phyloP scores from a whole-genome alignment of 2,888 invertebrate species.

The Cryptocheilus praepositus region DNA sequence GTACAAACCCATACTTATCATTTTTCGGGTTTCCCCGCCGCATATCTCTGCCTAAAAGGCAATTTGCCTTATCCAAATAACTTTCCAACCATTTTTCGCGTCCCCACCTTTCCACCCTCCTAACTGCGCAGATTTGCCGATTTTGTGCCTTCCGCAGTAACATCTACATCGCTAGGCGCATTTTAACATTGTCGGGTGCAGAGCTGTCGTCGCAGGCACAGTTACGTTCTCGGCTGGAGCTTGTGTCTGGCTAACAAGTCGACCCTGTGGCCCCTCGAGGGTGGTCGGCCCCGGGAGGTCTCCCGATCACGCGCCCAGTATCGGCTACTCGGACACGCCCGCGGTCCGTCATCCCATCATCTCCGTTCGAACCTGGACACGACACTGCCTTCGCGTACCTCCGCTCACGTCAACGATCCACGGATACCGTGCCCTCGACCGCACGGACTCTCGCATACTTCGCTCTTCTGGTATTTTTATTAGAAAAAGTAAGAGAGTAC shows the following conservation, averaged over 20 bases:
- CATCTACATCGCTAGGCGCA: no score
- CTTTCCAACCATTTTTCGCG: no score
- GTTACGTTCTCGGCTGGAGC: conserved; percentile 29
- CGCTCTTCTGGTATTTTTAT: not conserved
- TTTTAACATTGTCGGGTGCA: not conserved
- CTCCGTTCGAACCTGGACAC: conserved; percentile 53
- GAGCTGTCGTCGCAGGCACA: not conserved
- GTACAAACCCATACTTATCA: no score
- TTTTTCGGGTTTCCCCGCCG: no score
- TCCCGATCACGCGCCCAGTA: conserved; percentile 71
- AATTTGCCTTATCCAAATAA: no score
- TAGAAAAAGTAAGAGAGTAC: no score
- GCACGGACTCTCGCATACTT: not conserved
- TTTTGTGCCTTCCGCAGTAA: no score
- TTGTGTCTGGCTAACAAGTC: conserved; percentile 70
- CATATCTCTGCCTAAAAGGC: no score
- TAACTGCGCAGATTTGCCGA: no score
- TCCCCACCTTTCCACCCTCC: no score
- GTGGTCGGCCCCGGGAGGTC: conserved; percentile 74
- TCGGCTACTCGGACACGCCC: conserved; percentile 71
- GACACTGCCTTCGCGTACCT: conserved; percentile 30
- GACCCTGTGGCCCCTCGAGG: conserved; percentile 73
- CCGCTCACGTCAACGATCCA: no score
- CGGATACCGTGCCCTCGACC: not conserved
- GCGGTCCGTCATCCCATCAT: conserved; percentile 71